Evolutionary conservation across 2,797 vertebrate genomes (phyloP), one percentile per base, ranked within the genome.

Genomic region (Neoniphon sammara): DNA sequence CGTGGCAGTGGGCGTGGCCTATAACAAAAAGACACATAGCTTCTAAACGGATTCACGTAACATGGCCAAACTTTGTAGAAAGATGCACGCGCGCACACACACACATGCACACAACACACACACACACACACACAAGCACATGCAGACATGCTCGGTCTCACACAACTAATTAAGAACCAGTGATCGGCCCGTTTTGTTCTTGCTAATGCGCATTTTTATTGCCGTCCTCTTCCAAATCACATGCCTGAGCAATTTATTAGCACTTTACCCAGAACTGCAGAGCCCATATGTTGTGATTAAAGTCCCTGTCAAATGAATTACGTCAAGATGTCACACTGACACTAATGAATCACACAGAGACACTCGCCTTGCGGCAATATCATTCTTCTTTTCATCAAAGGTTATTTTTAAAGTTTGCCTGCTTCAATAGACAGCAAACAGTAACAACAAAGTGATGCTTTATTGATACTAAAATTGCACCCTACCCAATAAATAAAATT

Each of bases 161-260:
- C 77, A 73, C 58, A 66, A 46, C 73, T 84, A 73, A 88, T 88
- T 83, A 87, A 81, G 66, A 70, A 67, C 30, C 67, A 69, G 63
- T 39, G 77, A 84, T 81, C 21, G 14, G 62, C 44, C 75, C 61
- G 63, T 85, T 86, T 77, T 82, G 67, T 87, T 84, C 71, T 56
- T 30, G 34, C 73, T 88, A 85, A 83, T 80, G 77, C 3, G 7
- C 54, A 54, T 73, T 84, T 89, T 88, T 85, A 85, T 83, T 75
- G 70, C 72, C 2, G 5, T 66, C 62, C 78, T 79, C 52, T 49
- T 80, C 54, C 42, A 81, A 88, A 82, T 80, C 75, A 65, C 83
- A 76, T 73, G 73, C 62, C 68, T 66, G 55, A 7, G 42, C 58
- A 69, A 76, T 89, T 86, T 79, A 81, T 70, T 39, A 64, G 57